phyloP scores from a whole-genome alignment of 2,797 vertebrate species.

The Cossypha dichroa region DNA sequence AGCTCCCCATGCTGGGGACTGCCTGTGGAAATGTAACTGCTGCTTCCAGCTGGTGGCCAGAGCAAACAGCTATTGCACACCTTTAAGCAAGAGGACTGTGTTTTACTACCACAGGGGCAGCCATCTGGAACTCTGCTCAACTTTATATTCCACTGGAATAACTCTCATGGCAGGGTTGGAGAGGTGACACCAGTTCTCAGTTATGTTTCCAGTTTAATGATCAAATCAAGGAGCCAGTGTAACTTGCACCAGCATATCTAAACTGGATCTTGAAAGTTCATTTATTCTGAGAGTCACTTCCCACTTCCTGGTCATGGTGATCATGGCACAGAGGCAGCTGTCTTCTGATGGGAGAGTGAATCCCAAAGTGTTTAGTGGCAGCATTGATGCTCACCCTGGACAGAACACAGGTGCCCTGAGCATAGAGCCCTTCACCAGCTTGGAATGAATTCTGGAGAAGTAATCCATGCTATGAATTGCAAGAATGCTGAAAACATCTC shows the following conservation, averaged over 20 bases:
- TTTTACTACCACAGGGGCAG: neutral
- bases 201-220: neutral
- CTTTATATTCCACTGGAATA: neutral
- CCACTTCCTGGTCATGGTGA: neutral
- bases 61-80: neutral
- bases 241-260: neutral
- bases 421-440: neutral
- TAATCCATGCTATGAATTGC: neutral
- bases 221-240: neutral
- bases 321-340: neutral
- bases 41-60: neutral
- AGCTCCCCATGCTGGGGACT: neutral
- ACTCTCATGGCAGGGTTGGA: neutral
- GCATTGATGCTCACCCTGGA: fast-evolving
- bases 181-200: neutral
- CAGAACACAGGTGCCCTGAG: neutral
- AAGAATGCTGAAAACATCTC: neutral
- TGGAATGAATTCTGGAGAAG: neutral
- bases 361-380: neutral
- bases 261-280: neutral
- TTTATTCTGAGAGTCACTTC: neutral
- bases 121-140: neutral
- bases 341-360: neutral
- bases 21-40: neutral
- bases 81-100: neutral